Conservation (phyloP, 2,888 invertebrate genomes). For the Rhodophaea formosa region DNA sequence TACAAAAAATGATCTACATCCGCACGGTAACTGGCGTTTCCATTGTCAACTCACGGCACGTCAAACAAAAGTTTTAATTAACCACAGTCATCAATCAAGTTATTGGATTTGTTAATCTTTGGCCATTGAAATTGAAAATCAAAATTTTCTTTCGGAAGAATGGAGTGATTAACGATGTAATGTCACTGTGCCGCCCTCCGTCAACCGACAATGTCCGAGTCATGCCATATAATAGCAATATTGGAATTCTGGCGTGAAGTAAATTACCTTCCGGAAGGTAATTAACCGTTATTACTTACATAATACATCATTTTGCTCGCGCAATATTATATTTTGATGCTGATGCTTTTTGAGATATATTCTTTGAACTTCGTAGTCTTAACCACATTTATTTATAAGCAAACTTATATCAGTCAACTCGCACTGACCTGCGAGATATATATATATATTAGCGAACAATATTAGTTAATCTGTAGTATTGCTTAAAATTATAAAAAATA, state of each 20-base stretch:
- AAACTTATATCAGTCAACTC: too few species aligned
- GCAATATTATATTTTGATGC: background rate
- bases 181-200: slow-evolving; percentile 66
- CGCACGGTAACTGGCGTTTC: slow-evolving; percentile 41
- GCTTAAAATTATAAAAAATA: too few species aligned
- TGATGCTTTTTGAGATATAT: background rate
- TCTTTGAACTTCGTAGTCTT: slow-evolving; percentile 8
- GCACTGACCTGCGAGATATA: too few species aligned
- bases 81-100: slow-evolving; percentile 63
- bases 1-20: slow-evolving; percentile 52
- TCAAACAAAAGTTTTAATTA: slow-evolving; percentile 52
- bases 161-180: slow-evolving; percentile 73
- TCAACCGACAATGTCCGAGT: slow-evolving; percentile 66
- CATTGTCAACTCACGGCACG: slow-evolving; percentile 36
- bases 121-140: slow-evolving; percentile 72
- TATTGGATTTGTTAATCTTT: slow-evolving; percentile 64
- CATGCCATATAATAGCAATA: slow-evolving; percentile 75
- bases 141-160: slow-evolving; percentile 68
- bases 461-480: too few species aligned
- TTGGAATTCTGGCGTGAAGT: slow-evolving; percentile 64
- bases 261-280: slow-evolving; percentile 64
- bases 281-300: slow-evolving; percentile 57
- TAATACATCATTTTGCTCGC: slow-evolving; percentile 18
- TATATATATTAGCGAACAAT: too few species aligned
- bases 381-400: too few species aligned